Evolutionary conservation across 2,888 invertebrate genomes (phyloP).

Genomic region (Exocentrus adspersus): DNA sequence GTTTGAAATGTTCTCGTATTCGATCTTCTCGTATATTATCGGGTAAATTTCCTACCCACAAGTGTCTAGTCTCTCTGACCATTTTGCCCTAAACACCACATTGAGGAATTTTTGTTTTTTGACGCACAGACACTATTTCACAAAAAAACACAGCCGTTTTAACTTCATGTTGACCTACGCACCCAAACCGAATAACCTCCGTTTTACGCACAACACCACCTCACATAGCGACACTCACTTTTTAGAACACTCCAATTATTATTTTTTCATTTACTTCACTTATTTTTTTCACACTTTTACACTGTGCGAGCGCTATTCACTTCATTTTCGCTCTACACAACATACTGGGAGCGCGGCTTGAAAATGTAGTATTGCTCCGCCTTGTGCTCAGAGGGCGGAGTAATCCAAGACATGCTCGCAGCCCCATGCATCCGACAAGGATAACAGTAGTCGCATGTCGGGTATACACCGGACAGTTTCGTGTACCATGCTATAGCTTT

Average conservation of each 20-base stretch:
- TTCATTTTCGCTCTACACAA: conserved; percentile 58
- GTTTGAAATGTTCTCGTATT: conserved; percentile 97
- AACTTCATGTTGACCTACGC: conserved; percentile 56
- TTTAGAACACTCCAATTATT: conserved; percentile 37
- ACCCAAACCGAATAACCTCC: conserved; percentile 40
- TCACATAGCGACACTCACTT: conserved; percentile 43
- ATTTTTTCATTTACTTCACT: conserved; percentile 40
- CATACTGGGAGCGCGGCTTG: conserved; percentile 53
- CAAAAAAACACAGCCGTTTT: conserved; percentile 59
- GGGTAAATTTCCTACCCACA: conserved; percentile 99
- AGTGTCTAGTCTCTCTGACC: conserved; percentile 99
- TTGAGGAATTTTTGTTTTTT: conserved; percentile 80
- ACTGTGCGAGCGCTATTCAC: conserved; percentile 58
- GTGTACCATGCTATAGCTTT: conserved; percentile 60
- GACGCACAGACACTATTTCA: conserved; percentile 59
- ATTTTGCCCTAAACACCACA: conserved; percentile 97
- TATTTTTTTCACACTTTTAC: conserved; percentile 42
- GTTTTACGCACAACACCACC: conserved; percentile 44
- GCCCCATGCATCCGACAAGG: conserved; percentile 48
- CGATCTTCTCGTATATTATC: conserved; percentile 98
- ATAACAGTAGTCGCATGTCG: conserved; percentile 48
- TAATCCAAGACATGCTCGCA: conserved; percentile 35
- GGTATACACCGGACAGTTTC: conserved; percentile 54
- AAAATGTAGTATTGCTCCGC: conserved; percentile 57
- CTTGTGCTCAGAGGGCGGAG: conserved; percentile 43